Evolutionary conservation across 2,113 vertebrate genomes (phyloP).

Genomic region (Lepisosteus osseus): DNA sequence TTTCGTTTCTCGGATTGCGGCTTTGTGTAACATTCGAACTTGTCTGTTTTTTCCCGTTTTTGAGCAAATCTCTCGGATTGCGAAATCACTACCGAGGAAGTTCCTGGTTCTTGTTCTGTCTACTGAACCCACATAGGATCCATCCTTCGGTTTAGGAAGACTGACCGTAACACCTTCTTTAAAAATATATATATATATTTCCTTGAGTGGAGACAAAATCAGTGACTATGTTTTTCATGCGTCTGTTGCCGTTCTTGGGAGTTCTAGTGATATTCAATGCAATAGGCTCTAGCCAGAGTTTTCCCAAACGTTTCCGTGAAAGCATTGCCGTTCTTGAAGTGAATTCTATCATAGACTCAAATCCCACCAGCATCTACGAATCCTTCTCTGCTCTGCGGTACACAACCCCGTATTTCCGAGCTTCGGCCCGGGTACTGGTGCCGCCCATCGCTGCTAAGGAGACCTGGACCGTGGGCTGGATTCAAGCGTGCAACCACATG

Average conservation of each 20-base stretch:
- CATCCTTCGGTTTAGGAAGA: too few relatives aligned
- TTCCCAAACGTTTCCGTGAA: conserved; percentile 93
- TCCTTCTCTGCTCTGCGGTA: conserved; percentile 95
- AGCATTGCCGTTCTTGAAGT: conserved; percentile 87
- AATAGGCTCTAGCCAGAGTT: conserved; percentile 98
- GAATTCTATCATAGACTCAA: conserved; percentile 87
- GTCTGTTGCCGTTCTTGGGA: conserved; percentile 68
- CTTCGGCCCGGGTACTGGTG: conserved; percentile 86
- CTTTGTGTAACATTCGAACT: too few relatives aligned
- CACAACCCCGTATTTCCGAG: conserved; percentile 92
- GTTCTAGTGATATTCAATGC: conserved; percentile 73
- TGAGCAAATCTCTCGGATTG: too few relatives aligned
- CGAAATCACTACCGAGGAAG: too few relatives aligned
- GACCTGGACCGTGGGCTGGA: conserved; percentile 97
- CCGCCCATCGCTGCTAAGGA: conserved; percentile 85
- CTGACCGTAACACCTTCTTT: not conserved
- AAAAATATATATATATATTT: not conserved
- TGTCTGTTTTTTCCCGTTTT: too few relatives aligned
- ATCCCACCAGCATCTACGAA: conserved; percentile 95
- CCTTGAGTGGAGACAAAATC: conserved; percentile 1
- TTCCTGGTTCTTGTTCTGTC: too few relatives aligned
- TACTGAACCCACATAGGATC: too few relatives aligned
- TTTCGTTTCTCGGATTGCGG: too few relatives aligned
- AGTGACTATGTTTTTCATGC: conserved; percentile 71
- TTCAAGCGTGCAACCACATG: conserved; percentile 97